phyloP scores from a whole-genome alignment of 1,140 invertebrate genomes.

The Saccostrea glomerata region DNA sequence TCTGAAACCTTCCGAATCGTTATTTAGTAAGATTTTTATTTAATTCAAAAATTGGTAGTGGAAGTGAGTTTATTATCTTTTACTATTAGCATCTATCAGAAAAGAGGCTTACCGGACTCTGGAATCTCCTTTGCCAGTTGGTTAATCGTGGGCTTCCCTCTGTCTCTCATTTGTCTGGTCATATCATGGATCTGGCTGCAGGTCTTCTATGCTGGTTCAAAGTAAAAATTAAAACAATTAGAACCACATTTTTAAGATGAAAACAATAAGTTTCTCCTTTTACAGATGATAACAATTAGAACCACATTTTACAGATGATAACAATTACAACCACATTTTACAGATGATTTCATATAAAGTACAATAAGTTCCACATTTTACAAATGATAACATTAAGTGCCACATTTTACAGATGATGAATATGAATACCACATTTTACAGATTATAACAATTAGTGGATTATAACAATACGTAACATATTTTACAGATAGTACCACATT shows the following conservation, averaged over 20 bases:
- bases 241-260: conserved; percentile 43
- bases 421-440: too few species aligned
- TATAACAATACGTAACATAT: conserved; percentile 30
- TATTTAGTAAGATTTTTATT: too few species aligned
- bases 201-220: conserved; percentile 64
- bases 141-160: conserved; percentile 78
- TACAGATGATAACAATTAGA: neutral
- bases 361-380: conserved; percentile 43
- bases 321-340: conserved; percentile 45
- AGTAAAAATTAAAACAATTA: conserved; percentile 39
- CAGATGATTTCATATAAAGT: too few species aligned
- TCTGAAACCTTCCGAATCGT: too few species aligned
- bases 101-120: conserved; percentile 44
- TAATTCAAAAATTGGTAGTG: too few species aligned
- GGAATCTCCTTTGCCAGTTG: conserved; percentile 77
- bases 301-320: conserved; percentile 46
- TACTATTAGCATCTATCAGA: conserved; percentile 61
- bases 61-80: neutral
- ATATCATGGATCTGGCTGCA: conserved; percentile 76
- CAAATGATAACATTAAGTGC: neutral
- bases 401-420: neutral
- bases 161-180: conserved; percentile 73
- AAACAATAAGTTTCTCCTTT: too few species aligned
- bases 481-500: conserved; percentile 27
- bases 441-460: too few species aligned